These are phyloP conservation scores for Furnarius figulus DNA, from an alignment of 2,113 vertebrate genomes.

Conservation along the genomic window DNA sequence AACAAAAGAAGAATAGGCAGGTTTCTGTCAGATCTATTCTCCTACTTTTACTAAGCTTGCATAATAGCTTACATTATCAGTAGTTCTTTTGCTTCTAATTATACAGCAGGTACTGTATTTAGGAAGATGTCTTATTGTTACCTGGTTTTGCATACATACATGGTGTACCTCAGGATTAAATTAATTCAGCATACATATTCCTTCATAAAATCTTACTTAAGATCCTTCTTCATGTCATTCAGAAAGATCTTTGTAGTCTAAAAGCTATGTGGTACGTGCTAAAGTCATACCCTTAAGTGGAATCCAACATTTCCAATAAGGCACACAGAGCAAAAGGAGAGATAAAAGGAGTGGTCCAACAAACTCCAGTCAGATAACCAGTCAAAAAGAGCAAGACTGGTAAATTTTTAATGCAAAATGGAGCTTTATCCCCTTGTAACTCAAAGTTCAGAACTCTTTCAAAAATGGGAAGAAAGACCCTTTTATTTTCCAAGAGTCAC, in stretches of 20 bases:
- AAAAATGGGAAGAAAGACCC: background rate
- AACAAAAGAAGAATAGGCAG: background rate
- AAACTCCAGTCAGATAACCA: background rate
- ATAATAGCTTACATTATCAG: background rate
- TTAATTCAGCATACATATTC: background rate
- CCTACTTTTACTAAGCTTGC: background rate
- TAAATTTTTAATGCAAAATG: background rate
- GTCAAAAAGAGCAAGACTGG: background rate
- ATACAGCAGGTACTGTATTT: background rate
- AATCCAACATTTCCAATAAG: background rate
- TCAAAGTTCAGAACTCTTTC: background rate
- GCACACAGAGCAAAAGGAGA: rapidly evolving
- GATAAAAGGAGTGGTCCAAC: background rate
- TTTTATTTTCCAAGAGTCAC: background rate
- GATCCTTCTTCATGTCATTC: background rate
- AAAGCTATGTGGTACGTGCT: background rate
- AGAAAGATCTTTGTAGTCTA: background rate
- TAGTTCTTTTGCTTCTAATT: background rate
- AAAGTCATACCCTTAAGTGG: background rate
- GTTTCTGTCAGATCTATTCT: background rate
- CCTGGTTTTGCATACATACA: background rate
- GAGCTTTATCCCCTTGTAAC: background rate
- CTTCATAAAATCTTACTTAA: background rate
- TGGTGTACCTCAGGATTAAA: background rate
- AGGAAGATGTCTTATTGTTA: background rate